Conservation (phyloP, 2,888 invertebrate genomes). For the Plebejus anna region DNA sequence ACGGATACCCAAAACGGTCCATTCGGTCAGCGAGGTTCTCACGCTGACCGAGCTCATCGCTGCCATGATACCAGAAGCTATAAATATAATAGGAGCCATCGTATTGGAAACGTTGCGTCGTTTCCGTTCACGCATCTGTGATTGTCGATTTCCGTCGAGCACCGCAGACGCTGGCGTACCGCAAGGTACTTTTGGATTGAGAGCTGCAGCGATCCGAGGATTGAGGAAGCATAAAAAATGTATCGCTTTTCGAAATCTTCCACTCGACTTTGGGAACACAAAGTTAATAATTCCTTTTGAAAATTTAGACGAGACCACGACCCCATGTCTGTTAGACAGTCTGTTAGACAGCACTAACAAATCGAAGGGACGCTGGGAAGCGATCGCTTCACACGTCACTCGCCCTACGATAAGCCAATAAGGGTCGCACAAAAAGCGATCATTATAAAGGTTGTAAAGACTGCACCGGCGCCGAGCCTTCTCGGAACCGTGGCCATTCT, state of each 20-base stretch:
- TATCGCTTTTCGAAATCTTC: not conserved
- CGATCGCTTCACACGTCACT: conserved; percentile 47
- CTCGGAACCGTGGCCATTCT: conserved; percentile 76
- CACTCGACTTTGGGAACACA: not conserved
- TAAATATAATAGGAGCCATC: conserved; percentile 42
- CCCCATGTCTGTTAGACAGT: not conserved
- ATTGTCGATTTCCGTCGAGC: conserved; percentile 48
- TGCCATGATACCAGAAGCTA: conserved; percentile 44
- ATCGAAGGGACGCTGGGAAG: conserved; percentile 42
- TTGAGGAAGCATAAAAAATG: not conserved
- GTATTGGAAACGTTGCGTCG: conserved; percentile 44
- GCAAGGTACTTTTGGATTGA: not conserved
- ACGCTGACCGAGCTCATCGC: conserved; percentile 52
- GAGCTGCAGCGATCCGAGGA: not conserved
- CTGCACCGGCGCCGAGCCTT: conserved; percentile 75
- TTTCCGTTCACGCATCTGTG: conserved; percentile 49
- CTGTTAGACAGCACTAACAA: conserved; percentile 31
- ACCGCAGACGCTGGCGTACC: not conserved
- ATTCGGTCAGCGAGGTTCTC: not conserved
- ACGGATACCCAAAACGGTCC: conserved; percentile 35
- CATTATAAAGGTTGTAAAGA: conserved; percentile 76
- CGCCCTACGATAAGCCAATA: conserved; percentile 70
- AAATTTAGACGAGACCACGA: not conserved
- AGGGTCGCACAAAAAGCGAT: conserved; percentile 73
- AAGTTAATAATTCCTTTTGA: not conserved